These are phyloP conservation scores for Adineta ricciae DNA, from an alignment of 2,888 invertebrate genomes.

Conservation along the genomic window DNA sequence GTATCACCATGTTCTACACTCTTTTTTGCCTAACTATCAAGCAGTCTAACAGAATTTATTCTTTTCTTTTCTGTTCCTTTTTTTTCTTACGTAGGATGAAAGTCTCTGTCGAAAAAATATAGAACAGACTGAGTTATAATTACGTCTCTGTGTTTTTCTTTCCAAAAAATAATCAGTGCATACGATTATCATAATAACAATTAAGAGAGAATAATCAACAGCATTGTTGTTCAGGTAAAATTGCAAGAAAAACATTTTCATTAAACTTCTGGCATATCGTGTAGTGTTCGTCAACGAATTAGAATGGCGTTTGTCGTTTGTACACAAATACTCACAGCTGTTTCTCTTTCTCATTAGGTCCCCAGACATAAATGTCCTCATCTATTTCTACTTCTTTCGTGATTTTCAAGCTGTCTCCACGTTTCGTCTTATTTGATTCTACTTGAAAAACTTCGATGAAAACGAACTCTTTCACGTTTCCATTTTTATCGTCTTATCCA, in stretches of 20 bases:
- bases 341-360: not conserved
- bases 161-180: not conserved
- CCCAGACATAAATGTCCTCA: not conserved
- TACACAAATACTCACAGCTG: not conserved
- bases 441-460: too few species aligned
- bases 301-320: not conserved
- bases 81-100: not conserved
- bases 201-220: too few species aligned
- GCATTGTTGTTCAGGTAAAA: too few species aligned
- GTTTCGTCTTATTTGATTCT: too few species aligned
- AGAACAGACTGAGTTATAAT: not conserved
- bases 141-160: not conserved
- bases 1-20: not conserved
- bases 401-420: too few species aligned
- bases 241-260: too few species aligned
- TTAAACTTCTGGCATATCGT: not conserved
- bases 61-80: not conserved
- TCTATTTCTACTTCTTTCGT: not conserved
- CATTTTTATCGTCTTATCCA: too few species aligned
- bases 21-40: not conserved
- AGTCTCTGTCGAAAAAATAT: not conserved
- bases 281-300: too few species aligned
- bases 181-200: not conserved
- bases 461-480: too few species aligned
- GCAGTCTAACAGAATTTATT: not conserved